Conservation (phyloP, 2,797 vertebrate genomes). For the Florisuga fusca region DNA sequence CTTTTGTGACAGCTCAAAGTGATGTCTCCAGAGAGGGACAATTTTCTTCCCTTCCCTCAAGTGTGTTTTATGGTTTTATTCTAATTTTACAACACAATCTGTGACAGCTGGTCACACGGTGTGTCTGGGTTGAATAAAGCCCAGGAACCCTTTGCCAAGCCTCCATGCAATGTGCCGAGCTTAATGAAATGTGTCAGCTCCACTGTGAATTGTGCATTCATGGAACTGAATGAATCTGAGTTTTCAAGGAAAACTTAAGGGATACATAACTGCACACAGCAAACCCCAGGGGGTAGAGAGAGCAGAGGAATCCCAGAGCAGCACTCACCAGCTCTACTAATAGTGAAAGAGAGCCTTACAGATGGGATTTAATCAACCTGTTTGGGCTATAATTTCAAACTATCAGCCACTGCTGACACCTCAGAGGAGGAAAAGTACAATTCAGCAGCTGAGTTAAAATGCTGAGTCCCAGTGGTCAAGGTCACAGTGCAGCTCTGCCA, state of each 20-base stretch:
- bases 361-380: neutral
- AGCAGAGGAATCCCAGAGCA: slow-evolving; percentile 1
- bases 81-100: slow-evolving; percentile 54
- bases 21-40: neutral
- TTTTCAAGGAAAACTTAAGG: slow-evolving; percentile 61
- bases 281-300: neutral
- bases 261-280: neutral
- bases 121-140: slow-evolving; percentile 66
- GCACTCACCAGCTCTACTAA: neutral
- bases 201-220: slow-evolving; percentile 41
- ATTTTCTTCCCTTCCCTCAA: neutral
- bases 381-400: neutral
- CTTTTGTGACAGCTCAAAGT: slow-evolving; percentile 33
- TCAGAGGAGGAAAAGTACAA: neutral
- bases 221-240: slow-evolving; percentile 44
- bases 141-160: slow-evolving; percentile 50
- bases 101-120: slow-evolving; percentile 63
- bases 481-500: neutral
- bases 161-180: slow-evolving; percentile 41
- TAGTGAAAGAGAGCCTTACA: neutral
- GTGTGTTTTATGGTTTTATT: slow-evolving; percentile 50
- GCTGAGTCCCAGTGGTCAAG: neutral
- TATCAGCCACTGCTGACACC: neutral
- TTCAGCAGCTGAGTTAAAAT: neutral
- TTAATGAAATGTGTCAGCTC: slow-evolving; percentile 69